Evolutionary conservation across 23 tunicate genomes (phyloP).

Genomic region (Clavelina lepadiformis): DNA sequence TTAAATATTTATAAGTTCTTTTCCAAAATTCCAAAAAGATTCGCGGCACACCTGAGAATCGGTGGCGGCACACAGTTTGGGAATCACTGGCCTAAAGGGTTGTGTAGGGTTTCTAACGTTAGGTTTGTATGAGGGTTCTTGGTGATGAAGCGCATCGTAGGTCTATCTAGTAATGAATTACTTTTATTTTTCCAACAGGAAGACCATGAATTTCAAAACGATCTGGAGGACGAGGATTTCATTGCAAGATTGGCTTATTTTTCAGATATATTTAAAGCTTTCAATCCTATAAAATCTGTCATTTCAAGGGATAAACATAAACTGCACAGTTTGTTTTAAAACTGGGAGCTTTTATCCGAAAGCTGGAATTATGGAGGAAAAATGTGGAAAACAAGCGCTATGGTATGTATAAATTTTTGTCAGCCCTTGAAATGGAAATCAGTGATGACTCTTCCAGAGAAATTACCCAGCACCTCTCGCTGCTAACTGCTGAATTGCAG

Average conservation of each 20-base stretch:
- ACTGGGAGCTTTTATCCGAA: slow-evolving; percentile 25
- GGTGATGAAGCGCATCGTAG: too few species aligned
- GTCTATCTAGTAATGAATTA: slow-evolving; percentile 14
- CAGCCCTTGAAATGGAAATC: slow-evolving; percentile 19
- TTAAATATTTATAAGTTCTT: too few species aligned
- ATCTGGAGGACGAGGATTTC: slow-evolving; percentile 31
- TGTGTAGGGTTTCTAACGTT: too few species aligned
- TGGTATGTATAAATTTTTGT: slow-evolving; percentile 21
- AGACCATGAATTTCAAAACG: slow-evolving; percentile 29
- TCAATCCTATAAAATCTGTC: slow-evolving; percentile 26
- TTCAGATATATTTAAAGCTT: slow-evolving; percentile 22
- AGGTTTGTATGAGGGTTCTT: too few species aligned
- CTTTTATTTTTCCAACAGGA: slow-evolving; percentile 28
- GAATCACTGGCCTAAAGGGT: too few species aligned
- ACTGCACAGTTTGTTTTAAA: slow-evolving; percentile 23
- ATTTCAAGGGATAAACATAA: slow-evolving; percentile 22
- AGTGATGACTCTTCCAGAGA: slow-evolving; percentile 9
- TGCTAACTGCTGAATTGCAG: slow-evolving; percentile 3
- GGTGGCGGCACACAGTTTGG: too few species aligned
- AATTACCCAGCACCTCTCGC: slow-evolving; percentile 2
- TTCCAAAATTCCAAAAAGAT: too few species aligned
- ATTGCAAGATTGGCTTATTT: slow-evolving; percentile 26
- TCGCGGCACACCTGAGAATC: too few species aligned
- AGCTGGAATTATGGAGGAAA: slow-evolving; percentile 24
- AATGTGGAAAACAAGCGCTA: slow-evolving; percentile 21